Percentiles rank a stretch among this genome's conserved stretches.
phyloP scores from a whole-genome alignment of 2,797 vertebrate species.

The Pseudochaenichthys georgianus region DNA sequence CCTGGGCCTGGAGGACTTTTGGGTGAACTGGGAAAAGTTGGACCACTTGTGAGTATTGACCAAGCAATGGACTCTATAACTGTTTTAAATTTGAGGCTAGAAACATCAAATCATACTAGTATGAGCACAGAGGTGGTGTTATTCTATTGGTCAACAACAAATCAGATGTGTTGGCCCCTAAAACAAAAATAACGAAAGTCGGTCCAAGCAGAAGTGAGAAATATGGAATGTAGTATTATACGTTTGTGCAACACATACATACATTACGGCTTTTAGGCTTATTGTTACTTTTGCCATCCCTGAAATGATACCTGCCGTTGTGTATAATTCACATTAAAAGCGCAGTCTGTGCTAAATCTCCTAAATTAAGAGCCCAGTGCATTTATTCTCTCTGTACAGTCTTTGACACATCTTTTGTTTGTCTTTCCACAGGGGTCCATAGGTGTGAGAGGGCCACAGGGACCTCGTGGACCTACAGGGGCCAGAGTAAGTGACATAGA shows the following conservation, averaged over 20 bases:
- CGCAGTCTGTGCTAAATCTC: background rate
- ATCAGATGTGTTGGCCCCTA: background rate
- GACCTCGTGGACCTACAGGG: conserved; percentile 90
- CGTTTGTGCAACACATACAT: too few species aligned
- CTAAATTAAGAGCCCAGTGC: background rate
- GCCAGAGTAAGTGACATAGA: conserved; percentile 87
- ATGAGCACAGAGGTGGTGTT: background rate
- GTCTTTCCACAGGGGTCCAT: conserved; percentile 88
- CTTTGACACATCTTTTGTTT: conserved; percentile 12
- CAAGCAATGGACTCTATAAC: conserved; percentile 4
- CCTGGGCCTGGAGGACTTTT: conserved; percentile 92
- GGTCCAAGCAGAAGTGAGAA: background rate
- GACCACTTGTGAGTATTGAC: conserved; percentile 90
- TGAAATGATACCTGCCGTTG: background rate
- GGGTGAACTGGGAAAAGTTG: conserved; percentile 91
- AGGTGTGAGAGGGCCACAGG: conserved; percentile 92
- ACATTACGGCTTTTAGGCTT: background rate
- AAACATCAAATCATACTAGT: background rate
- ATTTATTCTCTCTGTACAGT: conserved; percentile 2
- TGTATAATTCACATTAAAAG: background rate
- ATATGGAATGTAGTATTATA: background rate
- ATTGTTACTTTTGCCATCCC: background rate
- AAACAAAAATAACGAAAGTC: background rate
- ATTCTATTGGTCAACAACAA: background rate
- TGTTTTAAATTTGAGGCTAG: background rate